These are phyloP conservation scores for Holcopasites calliopsidis DNA, from an alignment of 1,140 invertebrate species.

Conservation along the genomic window DNA sequence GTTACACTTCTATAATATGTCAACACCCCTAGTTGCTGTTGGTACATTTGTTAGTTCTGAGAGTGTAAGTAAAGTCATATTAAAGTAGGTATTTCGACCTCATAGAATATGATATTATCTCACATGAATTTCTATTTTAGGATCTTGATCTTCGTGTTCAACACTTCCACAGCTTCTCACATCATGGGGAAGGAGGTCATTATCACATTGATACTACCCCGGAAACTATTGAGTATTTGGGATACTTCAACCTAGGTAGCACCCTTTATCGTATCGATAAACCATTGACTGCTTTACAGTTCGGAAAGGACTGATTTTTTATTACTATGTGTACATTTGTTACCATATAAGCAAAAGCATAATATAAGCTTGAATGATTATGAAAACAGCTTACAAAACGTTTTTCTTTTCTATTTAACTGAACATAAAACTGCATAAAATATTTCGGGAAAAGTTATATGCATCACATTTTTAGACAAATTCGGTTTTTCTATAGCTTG, in stretches of 20 bases:
- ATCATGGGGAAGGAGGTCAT: slow-evolving; percentile 94
- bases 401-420: not conserved
- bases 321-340: not conserved
- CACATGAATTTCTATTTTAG: slow-evolving; percentile 73
- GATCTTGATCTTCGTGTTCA: slow-evolving; percentile 93
- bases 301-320: slow-evolving; percentile 81
- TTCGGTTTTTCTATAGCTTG: not conserved
- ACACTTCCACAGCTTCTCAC: slow-evolving; percentile 96
- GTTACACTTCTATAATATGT: slow-evolving; percentile 95
- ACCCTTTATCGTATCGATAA: slow-evolving; percentile 89
- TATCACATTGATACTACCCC: slow-evolving; percentile 97
- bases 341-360: not conserved
- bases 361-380: not conserved
- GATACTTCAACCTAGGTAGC: slow-evolving; percentile 90
- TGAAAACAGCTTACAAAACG: not conserved
- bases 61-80: slow-evolving; percentile 82
- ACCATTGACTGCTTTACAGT: slow-evolving; percentile 81
- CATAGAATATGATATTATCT: not conserved
- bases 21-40: slow-evolving; percentile 91
- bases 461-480: too few species aligned
- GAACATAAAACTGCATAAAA: not conserved
- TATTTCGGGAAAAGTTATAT: not conserved
- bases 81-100: not conserved
- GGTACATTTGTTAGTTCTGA: slow-evolving; percentile 94
- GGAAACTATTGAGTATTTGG: slow-evolving; percentile 90